Evolutionary conservation across 2,888 invertebrate genomes (phyloP), one percentile per base, ranked within the genome.

Genomic region (Dryocosmus kuriphilus): DNA sequence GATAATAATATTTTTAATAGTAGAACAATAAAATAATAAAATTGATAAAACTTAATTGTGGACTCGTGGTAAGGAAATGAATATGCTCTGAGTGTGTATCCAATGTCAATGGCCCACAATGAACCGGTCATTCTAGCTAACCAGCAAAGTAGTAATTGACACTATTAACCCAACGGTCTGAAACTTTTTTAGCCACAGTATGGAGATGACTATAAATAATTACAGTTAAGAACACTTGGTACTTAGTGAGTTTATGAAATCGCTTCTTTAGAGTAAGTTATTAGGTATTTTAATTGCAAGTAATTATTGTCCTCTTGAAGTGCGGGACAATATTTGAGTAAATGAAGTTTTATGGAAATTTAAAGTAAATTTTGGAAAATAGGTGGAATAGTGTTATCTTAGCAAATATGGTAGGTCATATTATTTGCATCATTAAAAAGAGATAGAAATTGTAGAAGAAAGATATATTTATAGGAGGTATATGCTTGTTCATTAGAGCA

Each of bases 91-190:
- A 71, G 51, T 51, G 30, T 71, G 27, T 51, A 27, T 51, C 19
- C 46, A 67, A 24, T 71, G 71, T 71, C 71, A 71, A 32, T 30
- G 71, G 14, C 30, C 51, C 30, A 51, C 11, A n/a, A 30, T 51
- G 30, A 71, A 46, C 46, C 14, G n/a, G 27, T 30, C 19, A 51
- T 27, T 51, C 46, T 4, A 71, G 27, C 27, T 24, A 65, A 24
- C 27, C 19, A 71, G 46, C 27, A 46, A 51, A 71, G 67, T 51
- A 51, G 32, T 30, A 71, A 71, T 71, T 71, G 71, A 71, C 71
- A 71, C 19, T 46, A 71, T 71, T 71, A 71, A 71, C 71, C 71
- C 71, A 5, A 30, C 11, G 51, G 46, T 71, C 30, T 51, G n/a
- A 71, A 67, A 32, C 30, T 71, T 30, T 71, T 19, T 35, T 51